These are phyloP conservation scores for Agrochola lota DNA, from an alignment of 2,888 invertebrate species.

Conservation along the genomic window DNA sequence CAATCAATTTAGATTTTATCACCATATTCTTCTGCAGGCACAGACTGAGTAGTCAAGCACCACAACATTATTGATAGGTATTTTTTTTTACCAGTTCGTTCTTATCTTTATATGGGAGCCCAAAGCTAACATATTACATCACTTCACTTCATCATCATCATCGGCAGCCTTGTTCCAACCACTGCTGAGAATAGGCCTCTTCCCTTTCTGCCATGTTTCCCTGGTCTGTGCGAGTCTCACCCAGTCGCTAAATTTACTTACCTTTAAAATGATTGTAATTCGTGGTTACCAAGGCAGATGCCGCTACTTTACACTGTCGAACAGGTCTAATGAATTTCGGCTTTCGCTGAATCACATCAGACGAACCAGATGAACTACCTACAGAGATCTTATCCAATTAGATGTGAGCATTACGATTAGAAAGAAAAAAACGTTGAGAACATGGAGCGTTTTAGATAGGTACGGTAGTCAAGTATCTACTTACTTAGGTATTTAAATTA, in stretches of 20 bases:
- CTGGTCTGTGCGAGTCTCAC: no score
- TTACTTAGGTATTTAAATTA: no score
- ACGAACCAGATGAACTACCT: background rate
- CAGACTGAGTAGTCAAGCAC: no score
- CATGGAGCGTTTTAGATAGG: no score
- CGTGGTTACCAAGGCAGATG: conserved; percentile 2
- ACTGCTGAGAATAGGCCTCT: no score
- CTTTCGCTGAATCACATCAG: background rate
- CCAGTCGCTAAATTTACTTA: background rate
- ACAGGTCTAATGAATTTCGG: background rate
- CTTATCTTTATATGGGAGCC: background rate
- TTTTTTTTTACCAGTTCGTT: background rate
- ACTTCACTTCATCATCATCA: background rate
- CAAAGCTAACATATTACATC: background rate
- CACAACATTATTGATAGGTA: background rate
- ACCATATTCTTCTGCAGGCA: background rate
- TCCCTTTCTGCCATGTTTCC: no score
- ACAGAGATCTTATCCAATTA: background rate
- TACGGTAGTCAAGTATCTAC: no score
- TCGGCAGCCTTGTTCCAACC: no score
- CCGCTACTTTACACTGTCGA: conserved; percentile 1
- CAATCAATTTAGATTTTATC: background rate
- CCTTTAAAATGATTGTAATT: background rate
- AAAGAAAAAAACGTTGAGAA: background rate
- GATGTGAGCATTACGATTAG: background rate